Conservation (phyloP, 2,113 vertebrate genomes). For the Protobothrops flavoviridis region DNA sequence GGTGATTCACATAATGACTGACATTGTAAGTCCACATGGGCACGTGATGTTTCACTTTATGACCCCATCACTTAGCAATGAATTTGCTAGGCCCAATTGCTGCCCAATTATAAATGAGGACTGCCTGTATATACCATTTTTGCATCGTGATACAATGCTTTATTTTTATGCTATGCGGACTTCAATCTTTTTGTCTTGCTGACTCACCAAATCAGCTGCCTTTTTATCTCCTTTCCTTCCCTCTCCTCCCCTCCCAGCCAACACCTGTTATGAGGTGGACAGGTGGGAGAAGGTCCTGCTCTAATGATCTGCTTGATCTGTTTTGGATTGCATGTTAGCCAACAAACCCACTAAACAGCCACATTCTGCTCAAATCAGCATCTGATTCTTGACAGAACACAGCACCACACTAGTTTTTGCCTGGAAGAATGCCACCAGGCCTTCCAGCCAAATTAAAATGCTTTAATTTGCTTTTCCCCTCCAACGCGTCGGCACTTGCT, state of each 20-base stretch:
- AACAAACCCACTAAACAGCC: background rate
- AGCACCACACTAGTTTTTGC: constrained; percentile 13
- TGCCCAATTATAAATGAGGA: background rate
- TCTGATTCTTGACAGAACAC: background rate
- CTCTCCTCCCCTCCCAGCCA: background rate
- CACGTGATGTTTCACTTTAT: background rate
- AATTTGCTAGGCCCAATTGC: background rate
- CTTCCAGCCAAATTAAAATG: constrained; percentile 10
- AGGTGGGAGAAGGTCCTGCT: background rate
- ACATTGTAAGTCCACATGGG: background rate
- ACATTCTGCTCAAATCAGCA: background rate
- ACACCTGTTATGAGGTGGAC: background rate
- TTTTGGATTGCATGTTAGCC: background rate
- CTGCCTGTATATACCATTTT: background rate
- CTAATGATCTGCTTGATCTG: background rate
- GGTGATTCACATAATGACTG: background rate
- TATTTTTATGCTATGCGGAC: background rate
- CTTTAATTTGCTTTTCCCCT: background rate
- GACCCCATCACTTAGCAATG: background rate
- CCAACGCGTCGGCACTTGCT: constrained; percentile 31
- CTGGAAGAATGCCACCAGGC: constrained; percentile 7
- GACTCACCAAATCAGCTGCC: background rate
- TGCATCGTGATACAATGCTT: background rate
- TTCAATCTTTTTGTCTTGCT: background rate
- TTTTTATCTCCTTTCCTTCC: background rate